Evolutionary conservation across 2,888 invertebrate genomes (phyloP).

Genomic region (Aplocera efformata): DNA sequence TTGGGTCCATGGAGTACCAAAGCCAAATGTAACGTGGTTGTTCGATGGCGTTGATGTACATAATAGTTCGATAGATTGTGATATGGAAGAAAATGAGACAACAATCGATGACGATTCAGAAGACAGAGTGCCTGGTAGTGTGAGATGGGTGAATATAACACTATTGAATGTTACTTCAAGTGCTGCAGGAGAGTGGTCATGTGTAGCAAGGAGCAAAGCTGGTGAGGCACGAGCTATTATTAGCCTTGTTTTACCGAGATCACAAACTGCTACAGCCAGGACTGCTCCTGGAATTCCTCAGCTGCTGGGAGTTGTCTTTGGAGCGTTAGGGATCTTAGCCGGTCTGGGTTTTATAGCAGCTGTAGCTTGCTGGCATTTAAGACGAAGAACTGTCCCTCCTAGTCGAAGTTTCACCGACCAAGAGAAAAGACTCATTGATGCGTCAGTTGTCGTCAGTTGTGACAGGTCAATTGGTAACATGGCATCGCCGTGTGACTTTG

Average conservation of each 20-base stretch:
- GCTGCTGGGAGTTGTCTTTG: slow-evolving; percentile 86
- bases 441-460: slow-evolving; percentile 84
- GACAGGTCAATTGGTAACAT: slow-evolving; percentile 84
- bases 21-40: slow-evolving; percentile 91
- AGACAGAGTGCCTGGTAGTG: slow-evolving; percentile 71
- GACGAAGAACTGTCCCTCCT: slow-evolving; percentile 85
- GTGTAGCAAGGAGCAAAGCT: slow-evolving; percentile 86
- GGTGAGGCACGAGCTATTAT: slow-evolving; percentile 83
- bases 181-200: slow-evolving; percentile 93
- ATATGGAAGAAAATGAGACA: slow-evolving; percentile 70
- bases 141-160: slow-evolving; percentile 89
- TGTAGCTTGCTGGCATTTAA: slow-evolving; percentile 82
- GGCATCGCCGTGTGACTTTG: slow-evolving; percentile 77
- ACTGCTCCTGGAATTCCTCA: slow-evolving; percentile 87
- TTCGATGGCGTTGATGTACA: slow-evolving; percentile 83
- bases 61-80: slow-evolving; percentile 69
- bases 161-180: slow-evolving; percentile 90
- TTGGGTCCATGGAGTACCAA: slow-evolving; percentile 89
- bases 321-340: slow-evolving; percentile 85
- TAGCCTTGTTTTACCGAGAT: slow-evolving; percentile 70
- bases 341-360: slow-evolving; percentile 82
- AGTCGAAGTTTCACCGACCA: slow-evolving; percentile 90
- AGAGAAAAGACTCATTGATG: slow-evolving; percentile 91
- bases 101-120: slow-evolving; percentile 65
- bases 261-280: slow-evolving; percentile 89